Base-by-base conservation (phyloP, 2,888 invertebrate species). In the Tachina grossa region DNA sequence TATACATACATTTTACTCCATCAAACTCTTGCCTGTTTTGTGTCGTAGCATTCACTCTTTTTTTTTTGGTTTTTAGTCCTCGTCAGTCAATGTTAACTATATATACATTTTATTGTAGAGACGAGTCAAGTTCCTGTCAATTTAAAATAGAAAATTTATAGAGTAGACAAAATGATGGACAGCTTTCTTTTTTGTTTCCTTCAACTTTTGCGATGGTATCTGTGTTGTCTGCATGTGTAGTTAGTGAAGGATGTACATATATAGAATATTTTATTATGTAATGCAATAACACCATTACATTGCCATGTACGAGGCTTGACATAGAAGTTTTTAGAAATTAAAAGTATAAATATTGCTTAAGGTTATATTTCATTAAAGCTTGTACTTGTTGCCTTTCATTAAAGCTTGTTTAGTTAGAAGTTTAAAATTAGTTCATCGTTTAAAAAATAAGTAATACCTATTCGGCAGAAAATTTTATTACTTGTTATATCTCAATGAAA, bases 81-180 rank as follows among this genome's bases (percentile, higher is more conserved):
- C 86, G 75, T 86, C 86, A 86, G 79, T 83, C 79, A 85, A 31
- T 74, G 68, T 69, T 72, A 76, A 83, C 77, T 81, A 80, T 83
- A 83, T 79, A 65, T 81, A 66, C 43, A 80, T 83, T 83, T 80
- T 77, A 74, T 80, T 83, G 74, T 45, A 74, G 76, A 90, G 88
- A 89, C 89, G 87, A 91, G 90, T 89, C 90, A 90, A 90, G 90
- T 89, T 89, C 89, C 91, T 91, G 91, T 91, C 91, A 91, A 90
- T 91, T 91, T 91, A 90, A 91, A 91, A 91, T 90, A 90, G 89
- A 91, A 90, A 91, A 91, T 91, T 91, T 91, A 89, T 90, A 89
- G 90, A 90, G 89, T 88, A 91, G 91, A 91, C 90, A 90, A 90
- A 90, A 89, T 92, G 92, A 92, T 92, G 91, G 92, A 91, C 92